Percentiles rank a stretch among this genome's conserved stretches.
Conservation (phyloP, 2,888 invertebrate genomes). For the Brachynemurus nebulosus region DNA sequence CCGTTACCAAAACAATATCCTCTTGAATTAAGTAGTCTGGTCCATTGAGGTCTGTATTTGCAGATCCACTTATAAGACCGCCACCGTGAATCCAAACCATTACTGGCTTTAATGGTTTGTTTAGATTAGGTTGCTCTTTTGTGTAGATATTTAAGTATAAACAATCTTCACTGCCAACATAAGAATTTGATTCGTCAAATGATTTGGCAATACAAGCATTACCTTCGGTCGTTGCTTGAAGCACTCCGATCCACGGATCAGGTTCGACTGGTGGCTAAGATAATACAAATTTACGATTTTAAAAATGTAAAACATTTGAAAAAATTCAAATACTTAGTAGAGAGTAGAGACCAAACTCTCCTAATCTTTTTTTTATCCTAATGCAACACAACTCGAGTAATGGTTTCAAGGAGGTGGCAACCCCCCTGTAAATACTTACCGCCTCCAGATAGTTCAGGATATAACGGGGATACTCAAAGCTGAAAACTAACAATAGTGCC, state of each 20-base stretch:
- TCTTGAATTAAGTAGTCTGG: not conserved
- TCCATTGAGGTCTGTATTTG: not conserved
- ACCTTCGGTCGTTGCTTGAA: not conserved
- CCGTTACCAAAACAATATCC: not conserved
- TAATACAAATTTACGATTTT: too few relatives aligned
- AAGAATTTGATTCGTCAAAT: not conserved
- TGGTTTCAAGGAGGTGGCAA: too few relatives aligned
- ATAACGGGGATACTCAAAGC: too few relatives aligned
- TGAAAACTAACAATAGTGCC: too few relatives aligned
- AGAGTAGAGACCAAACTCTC: too few relatives aligned
- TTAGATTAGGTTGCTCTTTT: not conserved
- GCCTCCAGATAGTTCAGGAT: too few relatives aligned
- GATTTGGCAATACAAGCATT: not conserved
- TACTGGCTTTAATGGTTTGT: not conserved
- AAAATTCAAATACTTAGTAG: too few relatives aligned
- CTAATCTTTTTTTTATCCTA: too few relatives aligned
- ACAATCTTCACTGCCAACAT: not conserved
- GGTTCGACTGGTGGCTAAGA: not conserved
- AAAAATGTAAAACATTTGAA: too few relatives aligned
- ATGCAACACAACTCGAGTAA: too few relatives aligned
- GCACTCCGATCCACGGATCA: not conserved
- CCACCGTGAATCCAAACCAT: slow-evolving; percentile 1
- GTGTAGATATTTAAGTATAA: not conserved
- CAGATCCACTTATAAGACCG: not conserved
- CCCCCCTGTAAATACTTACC: too few relatives aligned